Evolutionary conservation across 2,888 invertebrate genomes (phyloP).

Genomic region (Tiliacea aurago): DNA sequence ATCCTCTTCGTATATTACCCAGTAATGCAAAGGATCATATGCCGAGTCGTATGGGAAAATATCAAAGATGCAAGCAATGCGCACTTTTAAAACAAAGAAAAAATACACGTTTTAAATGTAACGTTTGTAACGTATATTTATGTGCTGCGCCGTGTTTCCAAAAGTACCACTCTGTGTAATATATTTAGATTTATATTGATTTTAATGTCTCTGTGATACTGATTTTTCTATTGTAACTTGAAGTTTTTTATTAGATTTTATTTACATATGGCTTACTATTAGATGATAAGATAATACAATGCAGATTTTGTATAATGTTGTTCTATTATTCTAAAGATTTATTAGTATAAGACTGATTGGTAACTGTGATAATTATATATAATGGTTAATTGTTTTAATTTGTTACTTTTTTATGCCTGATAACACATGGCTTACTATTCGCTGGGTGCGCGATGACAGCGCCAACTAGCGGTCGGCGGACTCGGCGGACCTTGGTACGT

Average conservation of each 20-base stretch:
- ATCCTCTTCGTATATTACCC: slow-evolving; percentile 11
- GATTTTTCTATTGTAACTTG: slow-evolving; percentile 30
- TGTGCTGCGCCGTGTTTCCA: slow-evolving; percentile 17
- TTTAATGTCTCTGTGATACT: slow-evolving; percentile 24
- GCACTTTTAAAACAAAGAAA: slow-evolving; percentile 6
- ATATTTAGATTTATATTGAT: slow-evolving; percentile 14
- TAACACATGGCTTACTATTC: too few species aligned
- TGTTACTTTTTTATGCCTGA: too few species aligned
- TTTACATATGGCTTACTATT: slow-evolving; percentile 38
- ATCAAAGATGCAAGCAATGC: slow-evolving; percentile 17
- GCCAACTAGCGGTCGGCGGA: too few species aligned
- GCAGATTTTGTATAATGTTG: slow-evolving; percentile 17
- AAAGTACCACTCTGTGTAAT: slow-evolving; percentile 1
- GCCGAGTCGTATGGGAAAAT: slow-evolving; percentile 6
- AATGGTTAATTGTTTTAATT: too few species aligned
- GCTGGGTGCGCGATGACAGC: too few species aligned
- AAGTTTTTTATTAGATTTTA: slow-evolving; percentile 39
- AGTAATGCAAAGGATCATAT: slow-evolving; percentile 27
- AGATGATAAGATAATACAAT: slow-evolving; percentile 37
- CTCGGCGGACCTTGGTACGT: too few species aligned
- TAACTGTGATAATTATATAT: too few species aligned
- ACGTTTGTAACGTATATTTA: slow-evolving; percentile 8
- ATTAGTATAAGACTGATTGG: too few species aligned
- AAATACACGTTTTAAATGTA: slow-evolving; percentile 9
- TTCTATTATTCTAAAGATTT: too few species aligned